Percentiles rank a stretch among this genome's conserved stretches.
phyloP scores from a whole-genome alignment of 35 echinoderm and acorn worm species.

The Apostichopus japonicus region DNA sequence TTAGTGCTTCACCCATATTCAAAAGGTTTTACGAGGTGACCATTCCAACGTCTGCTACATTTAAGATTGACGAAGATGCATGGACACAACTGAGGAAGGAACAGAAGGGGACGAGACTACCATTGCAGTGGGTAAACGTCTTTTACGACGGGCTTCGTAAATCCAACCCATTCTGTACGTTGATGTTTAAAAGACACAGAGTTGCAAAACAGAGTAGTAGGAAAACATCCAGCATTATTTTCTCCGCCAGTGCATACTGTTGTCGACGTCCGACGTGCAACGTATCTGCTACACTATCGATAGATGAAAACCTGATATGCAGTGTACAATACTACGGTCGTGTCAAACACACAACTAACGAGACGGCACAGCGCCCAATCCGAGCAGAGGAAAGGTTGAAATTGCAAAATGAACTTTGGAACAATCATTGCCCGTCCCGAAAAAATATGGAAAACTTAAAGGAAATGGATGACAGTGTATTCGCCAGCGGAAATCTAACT shows the following conservation, averaged over 20 bases:
- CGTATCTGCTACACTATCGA: not conserved
- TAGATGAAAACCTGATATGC: not conserved
- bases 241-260: not conserved
- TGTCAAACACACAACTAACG: slow-evolving; percentile 7
- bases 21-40: not conserved
- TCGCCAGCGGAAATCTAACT: slow-evolving; percentile 8
- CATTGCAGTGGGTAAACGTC: not conserved
- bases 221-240: not conserved
- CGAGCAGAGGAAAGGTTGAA: not conserved
- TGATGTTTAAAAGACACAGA: slow-evolving; percentile 7
- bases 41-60: not conserved
- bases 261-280: not conserved
- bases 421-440: not conserved
- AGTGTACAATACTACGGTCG: not conserved
- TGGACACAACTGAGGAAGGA: not conserved
- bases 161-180: slow-evolving; percentile 2
- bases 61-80: not conserved
- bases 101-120: not conserved
- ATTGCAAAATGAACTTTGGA: not conserved
- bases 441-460: not conserved
- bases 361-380: not conserved
- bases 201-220: not conserved
- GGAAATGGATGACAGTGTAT: not conserved
- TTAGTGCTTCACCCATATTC: not conserved
- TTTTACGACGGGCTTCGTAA: slow-evolving; percentile 2